Conservation (phyloP, 2,888 invertebrate genomes). For the Pseudoips prasinana region DNA sequence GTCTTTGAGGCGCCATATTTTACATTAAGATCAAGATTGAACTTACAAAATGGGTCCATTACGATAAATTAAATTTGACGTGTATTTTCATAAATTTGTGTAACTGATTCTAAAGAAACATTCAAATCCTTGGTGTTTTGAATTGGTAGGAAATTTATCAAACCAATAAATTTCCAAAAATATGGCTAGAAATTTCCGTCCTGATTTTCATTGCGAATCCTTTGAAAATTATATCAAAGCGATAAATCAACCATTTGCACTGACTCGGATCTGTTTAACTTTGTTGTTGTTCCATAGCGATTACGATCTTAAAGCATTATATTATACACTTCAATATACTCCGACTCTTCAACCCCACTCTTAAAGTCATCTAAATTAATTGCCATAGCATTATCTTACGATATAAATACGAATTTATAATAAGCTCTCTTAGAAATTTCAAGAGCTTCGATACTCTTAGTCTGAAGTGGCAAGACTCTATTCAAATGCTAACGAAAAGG, state of each 20-base stretch:
- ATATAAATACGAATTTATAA: slow-evolving; percentile 53
- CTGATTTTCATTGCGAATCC: too few species aligned
- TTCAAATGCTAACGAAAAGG: slow-evolving; percentile 65
- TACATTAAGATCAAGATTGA: too few species aligned
- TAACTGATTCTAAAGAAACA: too few species aligned
- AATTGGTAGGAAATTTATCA: too few species aligned
- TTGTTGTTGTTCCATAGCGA: slow-evolving; percentile 8
- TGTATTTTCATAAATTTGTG: too few species aligned
- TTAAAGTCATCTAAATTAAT: slow-evolving; percentile 28
- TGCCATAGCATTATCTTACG: slow-evolving; percentile 24
- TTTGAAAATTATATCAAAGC: background rate
- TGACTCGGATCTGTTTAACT: slow-evolving; percentile 9
- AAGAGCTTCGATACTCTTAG: slow-evolving; percentile 47
- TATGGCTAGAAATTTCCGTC: too few species aligned
- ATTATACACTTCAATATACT: slow-evolving; percentile 19
- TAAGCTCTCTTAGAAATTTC: slow-evolving; percentile 47
- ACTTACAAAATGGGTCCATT: too few species aligned
- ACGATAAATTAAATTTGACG: too few species aligned
- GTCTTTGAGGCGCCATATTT: slow-evolving; percentile 7
- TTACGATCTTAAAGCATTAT: slow-evolving; percentile 12
- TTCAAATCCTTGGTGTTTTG: too few species aligned
- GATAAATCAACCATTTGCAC: slow-evolving; percentile 16
- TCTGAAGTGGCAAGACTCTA: slow-evolving; percentile 37
- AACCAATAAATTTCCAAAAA: too few species aligned
- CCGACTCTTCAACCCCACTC: slow-evolving; percentile 2